phyloP scores from a whole-genome alignment of 2,888 invertebrate genomes.

The Zaprionus bogoriensis region DNA sequence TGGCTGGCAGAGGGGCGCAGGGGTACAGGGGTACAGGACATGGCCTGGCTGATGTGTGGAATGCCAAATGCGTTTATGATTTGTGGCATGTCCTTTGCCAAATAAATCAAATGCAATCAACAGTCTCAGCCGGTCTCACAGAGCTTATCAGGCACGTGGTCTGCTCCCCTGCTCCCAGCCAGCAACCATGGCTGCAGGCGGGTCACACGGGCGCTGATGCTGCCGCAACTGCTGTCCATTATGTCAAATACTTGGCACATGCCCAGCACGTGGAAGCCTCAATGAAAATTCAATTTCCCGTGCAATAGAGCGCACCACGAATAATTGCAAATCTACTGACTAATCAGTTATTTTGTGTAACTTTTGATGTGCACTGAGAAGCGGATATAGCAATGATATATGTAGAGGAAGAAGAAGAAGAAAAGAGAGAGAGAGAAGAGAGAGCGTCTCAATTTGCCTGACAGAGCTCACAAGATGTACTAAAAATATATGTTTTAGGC shows the following conservation, averaged over 20 bases:
- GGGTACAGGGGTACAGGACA: conserved; percentile 1
- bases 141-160: conserved; percentile 48
- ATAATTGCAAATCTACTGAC: conserved; percentile 23
- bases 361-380: too few relatives aligned
- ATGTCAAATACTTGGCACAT: conserved; percentile 40
- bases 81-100: conserved; percentile 70
- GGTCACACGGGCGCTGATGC: not conserved
- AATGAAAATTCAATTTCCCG: conserved; percentile 69
- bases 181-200: too few relatives aligned
- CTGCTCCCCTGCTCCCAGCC: not conserved
- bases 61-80: conserved; percentile 74
- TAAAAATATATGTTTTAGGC: too few relatives aligned
- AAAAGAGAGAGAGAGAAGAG: too few relatives aligned
- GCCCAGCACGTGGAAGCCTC: conserved; percentile 23
- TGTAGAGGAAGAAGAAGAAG: too few relatives aligned
- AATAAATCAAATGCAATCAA: conserved; percentile 78
- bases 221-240: conserved; percentile 36
- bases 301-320: conserved; percentile 37
- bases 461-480: too few relatives aligned
- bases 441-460: not conserved
- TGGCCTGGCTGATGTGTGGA: conserved; percentile 25
- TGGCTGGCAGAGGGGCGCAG: not conserved
- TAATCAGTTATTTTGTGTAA: conserved; percentile 1
- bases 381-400: too few relatives aligned
- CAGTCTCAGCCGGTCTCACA: conserved; percentile 47